These are phyloP conservation scores for Rambutsinella grinnellia DNA, from an alignment of 2,888 invertebrate genomes.

Conservation along the genomic window DNA sequence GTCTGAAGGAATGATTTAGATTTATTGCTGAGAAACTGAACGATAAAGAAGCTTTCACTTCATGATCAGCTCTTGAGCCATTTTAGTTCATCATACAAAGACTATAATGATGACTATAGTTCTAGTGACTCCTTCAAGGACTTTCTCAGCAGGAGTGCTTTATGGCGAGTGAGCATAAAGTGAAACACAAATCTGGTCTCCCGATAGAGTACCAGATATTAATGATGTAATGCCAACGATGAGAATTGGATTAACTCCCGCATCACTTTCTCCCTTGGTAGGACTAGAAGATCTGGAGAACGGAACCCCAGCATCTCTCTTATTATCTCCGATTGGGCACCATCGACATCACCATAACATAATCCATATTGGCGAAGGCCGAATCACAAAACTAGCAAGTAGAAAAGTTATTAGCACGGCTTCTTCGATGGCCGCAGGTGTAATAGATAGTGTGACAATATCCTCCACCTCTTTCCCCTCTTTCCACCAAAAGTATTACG, in stretches of 20 bases:
- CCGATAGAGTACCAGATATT: not conserved
- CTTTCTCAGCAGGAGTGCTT: constrained; percentile 23
- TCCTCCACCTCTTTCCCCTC: constrained; percentile 13
- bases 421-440: constrained; percentile 43
- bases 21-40: constrained; percentile 21
- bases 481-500: constrained; percentile 27
- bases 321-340: constrained; percentile 8
- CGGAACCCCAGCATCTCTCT: not conserved
- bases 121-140: constrained; percentile 27
- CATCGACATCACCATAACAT: constrained; percentile 22
- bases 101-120: not conserved
- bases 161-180: constrained; percentile 45
- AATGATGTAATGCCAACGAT: constrained; percentile 7
- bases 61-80: too few species aligned
- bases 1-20: constrained; percentile 27
- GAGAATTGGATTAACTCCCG: constrained; percentile 18
- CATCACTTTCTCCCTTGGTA: constrained; percentile 10
- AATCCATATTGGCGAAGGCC: not conserved
- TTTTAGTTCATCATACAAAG: too few species aligned
- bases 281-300: constrained; percentile 7
- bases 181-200: constrained; percentile 45
- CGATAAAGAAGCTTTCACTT: constrained; percentile 12
- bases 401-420: constrained; percentile 29
- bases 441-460: constrained; percentile 26
- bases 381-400: constrained; percentile 8